Base-by-base conservation (phyloP, 2,113 vertebrate species). In the Opisthocomus hoazin region DNA sequence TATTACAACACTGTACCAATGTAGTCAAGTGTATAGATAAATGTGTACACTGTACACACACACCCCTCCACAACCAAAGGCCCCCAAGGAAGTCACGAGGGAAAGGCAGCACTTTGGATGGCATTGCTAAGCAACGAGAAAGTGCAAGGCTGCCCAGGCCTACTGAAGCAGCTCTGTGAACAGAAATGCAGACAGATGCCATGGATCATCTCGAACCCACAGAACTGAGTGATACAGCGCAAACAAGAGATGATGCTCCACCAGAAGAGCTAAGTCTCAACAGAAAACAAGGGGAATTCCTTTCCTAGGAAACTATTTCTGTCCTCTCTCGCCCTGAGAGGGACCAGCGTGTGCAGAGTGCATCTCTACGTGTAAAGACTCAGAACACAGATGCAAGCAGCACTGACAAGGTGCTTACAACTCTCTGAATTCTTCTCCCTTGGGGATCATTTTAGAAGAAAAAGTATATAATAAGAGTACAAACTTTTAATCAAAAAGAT, bases 31-130 rank as follows among this genome's bases (percentile, higher is more conserved):
- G 3, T 34, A 69, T 1, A 39, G 9, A 30, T 66, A 79, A 71
- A 53, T 6, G 5, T 3, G 2, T 37, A 37, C 21, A 50, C 15
- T 37, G 13, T 3, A 66, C 0, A 57, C 20, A 34, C 18, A 19
- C 1, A 37, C 9, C 13, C 1, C 3, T 10, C 9, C 12, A n/a
- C 22, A 39, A 61, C 43, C 13, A 91, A 80, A 48, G 4, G 23
- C 8, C 80, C 10, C 10, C 5, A 27, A 51, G 3, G 7, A 57
- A 78, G 12, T 27, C 54, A 51, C 11, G 36, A 34, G 17, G 43
- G 5, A 73, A 86, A 18, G 7, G 30, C 26, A 81, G 12, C n/a
- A 16, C 11, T 68, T 46, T 5, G 30, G 29, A 65, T 14, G 15
- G 15, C 18, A 36, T 71, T 79, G 53, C 10, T 2, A 3, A 85